These are phyloP conservation scores for Drosophila subpulchrella DNA, from an alignment of 1,140 invertebrate species.

Conservation along the genomic window DNA sequence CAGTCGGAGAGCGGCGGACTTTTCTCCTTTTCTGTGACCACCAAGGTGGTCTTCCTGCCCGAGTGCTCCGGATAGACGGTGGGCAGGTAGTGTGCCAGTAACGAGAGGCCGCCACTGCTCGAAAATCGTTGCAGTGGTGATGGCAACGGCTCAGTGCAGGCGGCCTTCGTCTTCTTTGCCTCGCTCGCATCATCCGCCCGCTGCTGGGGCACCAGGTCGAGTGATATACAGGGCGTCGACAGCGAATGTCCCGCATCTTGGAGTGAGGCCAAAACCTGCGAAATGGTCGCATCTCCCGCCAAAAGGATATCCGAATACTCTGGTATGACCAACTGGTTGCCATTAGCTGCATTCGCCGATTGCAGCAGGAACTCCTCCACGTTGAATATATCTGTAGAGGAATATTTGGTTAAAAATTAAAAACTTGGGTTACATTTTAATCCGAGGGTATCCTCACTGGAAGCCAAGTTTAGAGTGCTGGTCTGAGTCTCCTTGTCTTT, in stretches of 20 bases:
- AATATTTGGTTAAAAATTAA: background rate
- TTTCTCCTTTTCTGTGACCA: slow-evolving; percentile 85
- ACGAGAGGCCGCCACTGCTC: slow-evolving; percentile 92
- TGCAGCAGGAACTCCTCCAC: slow-evolving; percentile 74
- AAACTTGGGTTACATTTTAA: background rate
- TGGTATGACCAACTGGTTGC: slow-evolving; percentile 77
- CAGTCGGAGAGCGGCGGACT: slow-evolving; percentile 88
- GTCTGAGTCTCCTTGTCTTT: slow-evolving; percentile 77
- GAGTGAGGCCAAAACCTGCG: slow-evolving; percentile 87
- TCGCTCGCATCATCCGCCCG: slow-evolving; percentile 46
- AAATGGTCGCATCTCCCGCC: slow-evolving; percentile 87
- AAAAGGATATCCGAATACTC: slow-evolving; percentile 85
- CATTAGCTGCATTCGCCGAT: slow-evolving; percentile 48
- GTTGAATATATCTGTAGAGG: slow-evolving; percentile 59
- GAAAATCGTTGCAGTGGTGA: slow-evolving; percentile 92
- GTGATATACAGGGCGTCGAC: slow-evolving; percentile 86
- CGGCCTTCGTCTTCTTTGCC: slow-evolving; percentile 58
- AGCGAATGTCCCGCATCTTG: slow-evolving; percentile 86
- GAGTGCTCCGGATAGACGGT: slow-evolving; percentile 91
- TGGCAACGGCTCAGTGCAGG: slow-evolving; percentile 73
- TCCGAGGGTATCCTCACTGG: slow-evolving; percentile 45
- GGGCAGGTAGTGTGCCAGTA: slow-evolving; percentile 94
- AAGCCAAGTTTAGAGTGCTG: slow-evolving; percentile 43
- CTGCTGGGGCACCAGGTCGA: slow-evolving; percentile 73
- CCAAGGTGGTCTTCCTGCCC: slow-evolving; percentile 78